A percentile compares a stretch with the other conserved stretches of the same genome.
Conservation (phyloP, 2,888 invertebrate species). For the Apotomis capreana region DNA sequence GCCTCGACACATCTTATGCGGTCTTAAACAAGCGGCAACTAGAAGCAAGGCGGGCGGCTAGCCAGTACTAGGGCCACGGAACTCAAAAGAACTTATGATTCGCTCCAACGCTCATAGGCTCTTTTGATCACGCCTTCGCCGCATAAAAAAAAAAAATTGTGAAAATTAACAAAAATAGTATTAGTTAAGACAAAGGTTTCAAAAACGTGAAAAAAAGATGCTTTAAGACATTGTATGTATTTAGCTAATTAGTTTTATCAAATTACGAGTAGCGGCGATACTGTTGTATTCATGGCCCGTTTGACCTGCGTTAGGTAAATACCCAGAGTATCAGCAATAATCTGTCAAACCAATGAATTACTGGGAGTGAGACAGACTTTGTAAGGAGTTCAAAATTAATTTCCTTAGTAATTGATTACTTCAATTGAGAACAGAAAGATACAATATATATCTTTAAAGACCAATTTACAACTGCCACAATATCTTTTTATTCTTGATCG, state of each 20-base stretch:
- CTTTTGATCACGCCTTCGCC: neutral
- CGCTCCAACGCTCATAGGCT: neutral
- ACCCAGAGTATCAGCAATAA: neutral
- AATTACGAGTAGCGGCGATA: conserved; percentile 25
- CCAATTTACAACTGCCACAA: neutral
- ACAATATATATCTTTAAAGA: neutral
- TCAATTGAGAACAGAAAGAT: neutral
- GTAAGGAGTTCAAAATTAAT: too few species aligned
- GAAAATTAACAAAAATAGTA: conserved; percentile 31
- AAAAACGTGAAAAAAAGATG: conserved; percentile 39
- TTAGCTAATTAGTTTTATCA: conserved; percentile 41
- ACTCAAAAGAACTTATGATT: neutral
- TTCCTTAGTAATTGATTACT: neutral
- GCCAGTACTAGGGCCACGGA: neutral
- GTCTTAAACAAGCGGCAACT: conserved; percentile 13
- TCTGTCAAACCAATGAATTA: too few species aligned
- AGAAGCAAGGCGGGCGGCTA: conserved; percentile 11
- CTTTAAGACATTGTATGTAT: conserved; percentile 42
- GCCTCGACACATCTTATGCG: neutral
- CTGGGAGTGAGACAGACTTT: too few species aligned
- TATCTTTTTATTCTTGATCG: neutral
- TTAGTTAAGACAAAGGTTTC: conserved; percentile 38
- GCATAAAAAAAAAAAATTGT: conserved; percentile 34
- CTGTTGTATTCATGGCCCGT: conserved; percentile 24
- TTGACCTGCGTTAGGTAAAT: conserved; percentile 5